These are phyloP conservation scores for Muricea muricata DNA, from an alignment of 92 coral and sea anemone species.

Conservation along the genomic window DNA sequence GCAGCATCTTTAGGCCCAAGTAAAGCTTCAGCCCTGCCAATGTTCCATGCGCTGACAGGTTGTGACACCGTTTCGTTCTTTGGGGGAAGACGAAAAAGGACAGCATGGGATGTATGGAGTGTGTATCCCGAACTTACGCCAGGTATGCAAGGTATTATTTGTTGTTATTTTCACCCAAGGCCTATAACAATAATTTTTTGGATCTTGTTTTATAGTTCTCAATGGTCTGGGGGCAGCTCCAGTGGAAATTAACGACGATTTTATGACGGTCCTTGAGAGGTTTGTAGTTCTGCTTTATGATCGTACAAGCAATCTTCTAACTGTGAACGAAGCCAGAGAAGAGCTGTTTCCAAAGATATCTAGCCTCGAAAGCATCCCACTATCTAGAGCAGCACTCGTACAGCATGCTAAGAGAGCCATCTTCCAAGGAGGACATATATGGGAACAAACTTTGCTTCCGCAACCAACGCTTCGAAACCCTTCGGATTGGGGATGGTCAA, in stretches of 20 bases:
- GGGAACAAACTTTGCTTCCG: conserved; percentile 59
- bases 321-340: not conserved
- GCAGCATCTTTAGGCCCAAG: conserved; percentile 64
- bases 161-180: no score
- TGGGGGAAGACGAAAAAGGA: conserved; percentile 64
- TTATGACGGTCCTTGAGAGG: conserved; percentile 17
- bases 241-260: conserved; percentile 41
- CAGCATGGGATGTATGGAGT: conserved; percentile 68
- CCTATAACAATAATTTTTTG: no score
- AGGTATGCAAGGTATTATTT: no score
- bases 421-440: conserved; percentile 65
- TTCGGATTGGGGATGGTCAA: conserved; percentile 66
- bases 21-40: conserved; percentile 58
- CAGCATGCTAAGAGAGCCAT: conserved; percentile 66
- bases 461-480: conserved; percentile 67
- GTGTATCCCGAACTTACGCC: conserved; percentile 71
- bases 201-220: no score
- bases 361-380: not conserved
- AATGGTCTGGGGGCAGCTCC: conserved; percentile 51
- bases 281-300: conserved; percentile 7
- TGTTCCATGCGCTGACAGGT: conserved; percentile 75
- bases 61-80: conserved; percentile 74
- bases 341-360: not conserved
- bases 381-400: not conserved
- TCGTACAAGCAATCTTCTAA: conserved; percentile 2